These are phyloP conservation scores for Parthenolecanium corni DNA, from an alignment of 2,888 invertebrate genomes.

Conservation along the genomic window DNA sequence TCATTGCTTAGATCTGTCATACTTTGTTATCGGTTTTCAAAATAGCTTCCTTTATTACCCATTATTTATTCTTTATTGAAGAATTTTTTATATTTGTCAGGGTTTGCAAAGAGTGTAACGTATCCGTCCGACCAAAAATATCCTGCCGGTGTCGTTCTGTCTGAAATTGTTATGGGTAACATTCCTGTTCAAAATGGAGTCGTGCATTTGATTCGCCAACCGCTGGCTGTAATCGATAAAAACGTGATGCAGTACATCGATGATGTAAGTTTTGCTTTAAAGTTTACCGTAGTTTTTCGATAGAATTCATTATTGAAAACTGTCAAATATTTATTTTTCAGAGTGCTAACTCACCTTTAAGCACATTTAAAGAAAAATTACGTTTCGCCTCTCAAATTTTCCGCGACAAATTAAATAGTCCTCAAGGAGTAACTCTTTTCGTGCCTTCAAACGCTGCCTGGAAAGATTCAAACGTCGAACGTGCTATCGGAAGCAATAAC, in stretches of 20 bases:
- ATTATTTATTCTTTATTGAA: no score
- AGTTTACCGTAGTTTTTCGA: conserved; percentile 16
- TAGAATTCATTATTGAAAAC: not conserved
- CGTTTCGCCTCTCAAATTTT: conserved; percentile 64
- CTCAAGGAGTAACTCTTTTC: conserved; percentile 69
- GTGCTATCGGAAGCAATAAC: conserved; percentile 47
- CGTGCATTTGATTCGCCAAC: conserved; percentile 81
- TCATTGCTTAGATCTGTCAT: no score
- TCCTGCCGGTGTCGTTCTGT: conserved; percentile 69
- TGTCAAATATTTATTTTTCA: conserved; percentile 39
- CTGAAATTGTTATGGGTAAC: conserved; percentile 77
- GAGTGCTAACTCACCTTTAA: conserved; percentile 59
- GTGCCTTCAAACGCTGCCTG: conserved; percentile 84
- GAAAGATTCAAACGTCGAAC: conserved; percentile 57
- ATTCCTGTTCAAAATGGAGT: conserved; percentile 88
- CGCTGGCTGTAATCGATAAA: conserved; percentile 83
- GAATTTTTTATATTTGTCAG: no score
- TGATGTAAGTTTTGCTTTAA: conserved; percentile 22
- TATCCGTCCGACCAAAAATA: conserved; percentile 64
- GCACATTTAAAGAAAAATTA: conserved; percentile 71
- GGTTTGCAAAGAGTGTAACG: conserved; percentile 51
- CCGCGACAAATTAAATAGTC: conserved; percentile 54
- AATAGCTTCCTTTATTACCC: no score
- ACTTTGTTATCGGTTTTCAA: no score
- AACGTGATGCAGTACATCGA: conserved; percentile 60